These are phyloP conservation scores for Caprella mutica DNA, from an alignment of 2,888 invertebrate species.

Conservation along the genomic window DNA sequence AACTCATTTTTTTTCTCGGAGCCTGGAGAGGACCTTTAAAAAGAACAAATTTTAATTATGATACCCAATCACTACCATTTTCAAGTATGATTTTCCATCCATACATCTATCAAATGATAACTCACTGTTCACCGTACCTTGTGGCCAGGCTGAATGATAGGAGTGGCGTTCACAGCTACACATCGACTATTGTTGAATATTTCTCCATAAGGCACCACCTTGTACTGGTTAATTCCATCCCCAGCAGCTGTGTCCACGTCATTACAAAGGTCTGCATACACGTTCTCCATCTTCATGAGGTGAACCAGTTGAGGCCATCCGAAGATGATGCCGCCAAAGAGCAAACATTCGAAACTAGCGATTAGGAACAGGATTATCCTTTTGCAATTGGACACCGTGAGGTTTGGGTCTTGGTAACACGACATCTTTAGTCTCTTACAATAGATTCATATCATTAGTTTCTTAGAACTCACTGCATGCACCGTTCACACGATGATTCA, in stretches of 20 bases:
- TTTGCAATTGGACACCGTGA: constrained; percentile 12
- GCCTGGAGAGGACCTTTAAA: too few species aligned
- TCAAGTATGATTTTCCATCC: too few species aligned
- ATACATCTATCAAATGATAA: too few species aligned
- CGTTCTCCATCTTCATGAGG: constrained; percentile 26
- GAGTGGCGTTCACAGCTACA: constrained; percentile 3
- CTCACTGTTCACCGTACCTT: background rate
- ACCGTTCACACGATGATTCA: too few species aligned
- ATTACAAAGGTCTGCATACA: constrained; percentile 21
- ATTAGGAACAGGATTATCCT: constrained; percentile 20
- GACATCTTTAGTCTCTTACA: too few species aligned
- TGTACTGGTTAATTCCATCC: background rate
- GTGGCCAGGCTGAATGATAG: constrained; percentile 1
- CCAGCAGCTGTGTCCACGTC: background rate
- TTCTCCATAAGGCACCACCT: background rate
- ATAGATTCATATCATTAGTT: too few species aligned
- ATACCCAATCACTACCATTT: too few species aligned
- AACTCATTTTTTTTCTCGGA: too few species aligned
- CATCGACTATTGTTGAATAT: constrained; percentile 10
- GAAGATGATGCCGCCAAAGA: constrained; percentile 29
- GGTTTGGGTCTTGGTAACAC: constrained; percentile 11
- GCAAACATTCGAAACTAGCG: constrained; percentile 18
- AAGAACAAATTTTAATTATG: too few species aligned
- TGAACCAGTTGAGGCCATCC: constrained; percentile 32
- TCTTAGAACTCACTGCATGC: too few species aligned